A percentile compares a stretch with the other conserved stretches of the same genome.
phyloP scores from a whole-genome alignment of 23 tunicate genomes.

The Botrylloides violaceus region DNA sequence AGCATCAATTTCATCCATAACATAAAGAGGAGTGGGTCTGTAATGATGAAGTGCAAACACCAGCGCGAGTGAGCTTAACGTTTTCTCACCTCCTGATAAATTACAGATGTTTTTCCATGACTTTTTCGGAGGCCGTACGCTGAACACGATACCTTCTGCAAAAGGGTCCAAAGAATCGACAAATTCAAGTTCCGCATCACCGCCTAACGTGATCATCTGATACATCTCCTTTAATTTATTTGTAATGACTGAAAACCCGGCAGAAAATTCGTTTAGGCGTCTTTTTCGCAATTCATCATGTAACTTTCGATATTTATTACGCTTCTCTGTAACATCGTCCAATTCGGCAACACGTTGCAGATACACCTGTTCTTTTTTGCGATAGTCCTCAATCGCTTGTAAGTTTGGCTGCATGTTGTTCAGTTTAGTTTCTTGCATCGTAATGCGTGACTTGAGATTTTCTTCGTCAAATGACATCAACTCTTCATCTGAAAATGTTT shows the following conservation, averaged over 20 bases:
- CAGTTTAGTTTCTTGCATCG: conserved; percentile 35
- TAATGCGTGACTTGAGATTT: conserved; percentile 27
- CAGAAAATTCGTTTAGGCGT: conserved; percentile 65
- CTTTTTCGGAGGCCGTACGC: conserved; percentile 96
- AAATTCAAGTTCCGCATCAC: conserved; percentile 95
- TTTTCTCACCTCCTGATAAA: conserved; percentile 96
- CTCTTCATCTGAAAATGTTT: conserved; percentile 63
- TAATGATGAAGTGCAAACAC: conserved; percentile 97
- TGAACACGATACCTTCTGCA: conserved; percentile 89
- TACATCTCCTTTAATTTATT: conserved; percentile 88
- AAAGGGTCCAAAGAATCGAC: conserved; percentile 95
- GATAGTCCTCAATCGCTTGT: conserved; percentile 70
- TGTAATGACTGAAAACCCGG: conserved; percentile 80
- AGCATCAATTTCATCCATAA: conserved; percentile 99
- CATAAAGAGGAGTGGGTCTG: conserved; percentile 93
- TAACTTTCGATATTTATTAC: conserved; percentile 48
- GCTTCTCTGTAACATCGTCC: conserved; percentile 56
- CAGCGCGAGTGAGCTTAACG: conserved; percentile 82
- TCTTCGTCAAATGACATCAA: conserved; percentile 21
- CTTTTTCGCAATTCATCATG: conserved; percentile 66
- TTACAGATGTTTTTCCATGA: conserved; percentile 94
- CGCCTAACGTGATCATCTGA: conserved; percentile 97
- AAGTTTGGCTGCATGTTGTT: conserved; percentile 56
- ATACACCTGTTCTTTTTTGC: conserved; percentile 71
- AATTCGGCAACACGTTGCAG: conserved; percentile 67